Percentiles rank a stretch among this genome's conserved stretches.
Conservation (phyloP, 2,113 vertebrate species). For the Chloebia gouldiae region DNA sequence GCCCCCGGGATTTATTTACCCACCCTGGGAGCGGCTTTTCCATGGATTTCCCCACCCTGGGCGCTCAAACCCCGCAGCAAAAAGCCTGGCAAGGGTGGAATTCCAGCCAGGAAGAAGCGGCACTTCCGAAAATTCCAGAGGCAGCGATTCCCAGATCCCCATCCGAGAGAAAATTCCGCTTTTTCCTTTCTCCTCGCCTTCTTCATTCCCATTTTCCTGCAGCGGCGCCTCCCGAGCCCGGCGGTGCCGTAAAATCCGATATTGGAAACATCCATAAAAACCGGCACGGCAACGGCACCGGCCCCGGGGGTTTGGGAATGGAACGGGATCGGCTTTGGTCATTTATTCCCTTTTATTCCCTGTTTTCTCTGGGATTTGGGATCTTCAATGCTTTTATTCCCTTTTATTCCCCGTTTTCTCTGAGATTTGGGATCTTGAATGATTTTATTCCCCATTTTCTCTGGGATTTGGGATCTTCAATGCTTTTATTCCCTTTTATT, state of each 20-base stretch:
- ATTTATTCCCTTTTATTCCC: neutral
- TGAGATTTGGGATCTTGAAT: neutral
- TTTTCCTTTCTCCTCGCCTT: neutral
- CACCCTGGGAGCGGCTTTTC: neutral
- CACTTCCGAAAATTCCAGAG: accelerated
- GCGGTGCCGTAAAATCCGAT: neutral
- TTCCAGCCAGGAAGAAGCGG: neutral
- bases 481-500: neutral
- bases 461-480: neutral
- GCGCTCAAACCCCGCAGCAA: accelerated
- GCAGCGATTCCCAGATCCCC: neutral
- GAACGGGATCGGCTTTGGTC: neutral
- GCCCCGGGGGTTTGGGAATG: neutral
- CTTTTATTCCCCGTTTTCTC: neutral
- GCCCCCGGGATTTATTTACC: neutral
- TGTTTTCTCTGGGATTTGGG: neutral
- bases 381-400: neutral
- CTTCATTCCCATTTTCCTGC: neutral
- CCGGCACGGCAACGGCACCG: no score
- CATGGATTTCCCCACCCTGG: accelerated
- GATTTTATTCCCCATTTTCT: neutral
- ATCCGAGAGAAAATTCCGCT: neutral
- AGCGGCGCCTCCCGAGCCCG: neutral
- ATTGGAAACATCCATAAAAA: constrained; percentile 47
- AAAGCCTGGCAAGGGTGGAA: accelerated